phyloP scores from a whole-genome alignment of 2,113 vertebrate genomes.

The Oncorhynchus masou region DNA sequence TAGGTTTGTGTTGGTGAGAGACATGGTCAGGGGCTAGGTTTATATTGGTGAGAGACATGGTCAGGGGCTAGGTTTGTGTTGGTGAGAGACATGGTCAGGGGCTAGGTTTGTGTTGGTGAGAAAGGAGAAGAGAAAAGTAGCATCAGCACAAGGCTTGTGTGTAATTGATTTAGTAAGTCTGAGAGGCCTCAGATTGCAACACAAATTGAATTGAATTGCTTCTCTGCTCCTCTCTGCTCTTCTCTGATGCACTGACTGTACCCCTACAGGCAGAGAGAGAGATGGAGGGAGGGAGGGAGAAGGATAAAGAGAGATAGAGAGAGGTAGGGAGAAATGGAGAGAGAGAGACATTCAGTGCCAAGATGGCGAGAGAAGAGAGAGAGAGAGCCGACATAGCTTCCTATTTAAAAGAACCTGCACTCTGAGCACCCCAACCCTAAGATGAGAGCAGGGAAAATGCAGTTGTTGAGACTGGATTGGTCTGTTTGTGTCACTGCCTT shows the following conservation, averaged over 20 bases:
- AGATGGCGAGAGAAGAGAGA: too few species aligned
- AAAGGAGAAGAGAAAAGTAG: constrained; percentile 6
- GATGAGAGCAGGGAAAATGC: constrained; percentile 10
- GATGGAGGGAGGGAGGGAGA: too few species aligned
- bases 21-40: too few species aligned
- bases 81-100: constrained; percentile 34
- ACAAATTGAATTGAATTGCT: constrained; percentile 55
- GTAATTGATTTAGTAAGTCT: constrained; percentile 71
- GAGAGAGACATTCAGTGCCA: too few species aligned
- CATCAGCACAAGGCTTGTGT: constrained; percentile 48
- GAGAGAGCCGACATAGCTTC: neutral
- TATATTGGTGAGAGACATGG: too few species aligned
- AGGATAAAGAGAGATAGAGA: constrained; percentile 3
- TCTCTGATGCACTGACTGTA: constrained; percentile 18
- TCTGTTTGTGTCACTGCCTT: neutral
- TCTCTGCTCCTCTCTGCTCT: constrained; percentile 2
- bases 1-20: too few species aligned
- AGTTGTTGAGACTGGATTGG: constrained; percentile 40
- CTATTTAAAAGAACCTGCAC: neutral
- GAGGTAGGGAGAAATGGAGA: neutral
- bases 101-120: constrained; percentile 38
- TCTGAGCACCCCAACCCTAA: constrained; percentile 12
- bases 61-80: too few species aligned
- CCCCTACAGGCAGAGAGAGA: constrained; percentile 42
- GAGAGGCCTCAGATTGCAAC: constrained; percentile 59